These are phyloP conservation scores for Poeciliopsis paucimaculata DNA, from an alignment of 2,797 vertebrate species.

Conservation along the genomic window DNA sequence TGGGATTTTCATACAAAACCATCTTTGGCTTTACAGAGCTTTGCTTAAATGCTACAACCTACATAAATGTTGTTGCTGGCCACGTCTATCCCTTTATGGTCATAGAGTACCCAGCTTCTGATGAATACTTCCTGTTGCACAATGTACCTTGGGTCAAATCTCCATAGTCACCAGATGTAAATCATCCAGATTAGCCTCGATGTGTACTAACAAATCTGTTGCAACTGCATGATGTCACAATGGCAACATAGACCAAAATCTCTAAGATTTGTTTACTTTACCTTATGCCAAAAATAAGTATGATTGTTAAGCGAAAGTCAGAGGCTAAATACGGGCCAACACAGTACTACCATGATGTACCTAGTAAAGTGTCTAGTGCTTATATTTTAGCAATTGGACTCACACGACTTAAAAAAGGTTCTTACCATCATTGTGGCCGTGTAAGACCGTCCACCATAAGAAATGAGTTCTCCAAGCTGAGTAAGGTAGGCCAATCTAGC, in stretches of 20 bases:
- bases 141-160: not conserved
- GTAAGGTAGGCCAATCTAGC: slow-evolving; percentile 94
- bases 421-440: slow-evolving; percentile 95
- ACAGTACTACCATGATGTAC: not conserved
- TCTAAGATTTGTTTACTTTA: not conserved
- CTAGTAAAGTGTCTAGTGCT: not conserved
- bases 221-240: not conserved
- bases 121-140: not conserved
- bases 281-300: not conserved
- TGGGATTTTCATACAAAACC: not conserved
- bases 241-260: not conserved
- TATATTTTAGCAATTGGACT: slow-evolving; percentile 3
- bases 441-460: slow-evolving; percentile 93
- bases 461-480: slow-evolving; percentile 95
- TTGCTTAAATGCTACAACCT: not conserved
- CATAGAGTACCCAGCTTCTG: not conserved
- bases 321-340: not conserved
- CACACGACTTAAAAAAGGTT: not conserved
- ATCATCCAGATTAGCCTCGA: not conserved
- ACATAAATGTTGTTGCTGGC: not conserved
- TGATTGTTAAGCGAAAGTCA: not conserved
- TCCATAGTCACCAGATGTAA: not conserved
- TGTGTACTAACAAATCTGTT: not conserved
- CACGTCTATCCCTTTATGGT: not conserved
- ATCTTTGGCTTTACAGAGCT: too few relatives aligned